Evolutionary conservation across 1,140 invertebrate species (phyloP).

Genomic region (Drosophila sp.): DNA sequence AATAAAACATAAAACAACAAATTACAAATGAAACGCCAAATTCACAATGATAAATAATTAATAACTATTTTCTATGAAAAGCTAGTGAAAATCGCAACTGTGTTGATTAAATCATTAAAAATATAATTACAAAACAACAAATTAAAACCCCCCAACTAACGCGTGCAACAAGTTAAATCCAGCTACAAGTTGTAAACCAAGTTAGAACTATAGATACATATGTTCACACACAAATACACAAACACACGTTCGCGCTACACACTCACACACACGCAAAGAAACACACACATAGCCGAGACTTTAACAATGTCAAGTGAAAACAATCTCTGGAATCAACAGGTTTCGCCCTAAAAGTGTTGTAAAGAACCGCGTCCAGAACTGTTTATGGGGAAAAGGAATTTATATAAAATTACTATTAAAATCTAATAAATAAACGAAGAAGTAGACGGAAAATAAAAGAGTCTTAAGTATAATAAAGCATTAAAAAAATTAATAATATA

Average conservation of each 20-base stretch:
- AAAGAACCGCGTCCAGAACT: slow-evolving; percentile 70
- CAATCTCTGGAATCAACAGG: slow-evolving; percentile 82
- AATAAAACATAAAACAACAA: slow-evolving; percentile 21
- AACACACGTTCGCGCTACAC: slow-evolving; percentile 33
- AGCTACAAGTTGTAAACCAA: slow-evolving; percentile 77
- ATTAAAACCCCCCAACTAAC: slow-evolving; percentile 42
- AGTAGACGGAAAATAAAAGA: slow-evolving; percentile 14
- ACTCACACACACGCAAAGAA: slow-evolving; percentile 25
- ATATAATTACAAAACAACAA: slow-evolving; percentile 51
- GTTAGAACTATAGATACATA: slow-evolving; percentile 60
- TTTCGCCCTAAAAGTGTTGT: slow-evolving; percentile 78
- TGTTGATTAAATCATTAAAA: slow-evolving; percentile 48
- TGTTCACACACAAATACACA: slow-evolving; percentile 44
- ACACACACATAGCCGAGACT: slow-evolving; percentile 36
- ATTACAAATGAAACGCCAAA: slow-evolving; percentile 16
- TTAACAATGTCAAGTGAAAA: slow-evolving; percentile 83
- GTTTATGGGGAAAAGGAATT: slow-evolving; percentile 30
- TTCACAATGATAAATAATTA: slow-evolving; percentile 15
- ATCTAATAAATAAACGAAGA: slow-evolving; percentile 3
- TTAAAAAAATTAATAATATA: slow-evolving; percentile 11
- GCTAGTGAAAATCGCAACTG: slow-evolving; percentile 50
- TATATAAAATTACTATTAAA: background rate
- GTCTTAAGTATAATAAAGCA: slow-evolving; percentile 16
- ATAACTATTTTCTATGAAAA: slow-evolving; percentile 52
- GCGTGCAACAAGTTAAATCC: slow-evolving; percentile 78